Conservation (phyloP, 2,888 invertebrate genomes). For the Diachrysia chrysitis region DNA sequence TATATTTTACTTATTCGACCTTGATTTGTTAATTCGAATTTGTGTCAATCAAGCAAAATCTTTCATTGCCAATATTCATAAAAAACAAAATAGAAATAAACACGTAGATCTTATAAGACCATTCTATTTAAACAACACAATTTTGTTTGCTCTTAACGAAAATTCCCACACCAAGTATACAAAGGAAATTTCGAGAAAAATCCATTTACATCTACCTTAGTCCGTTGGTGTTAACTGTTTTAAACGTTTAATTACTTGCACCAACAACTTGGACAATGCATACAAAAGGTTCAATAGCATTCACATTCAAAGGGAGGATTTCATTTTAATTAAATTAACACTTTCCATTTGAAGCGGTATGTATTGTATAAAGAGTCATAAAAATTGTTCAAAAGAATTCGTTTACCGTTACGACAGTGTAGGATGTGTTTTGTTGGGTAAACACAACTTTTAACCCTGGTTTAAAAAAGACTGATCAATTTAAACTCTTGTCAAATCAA, state of each 20-base stretch:
- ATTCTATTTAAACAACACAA: not conserved
- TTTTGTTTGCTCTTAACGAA: not conserved
- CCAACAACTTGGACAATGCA: conserved; percentile 34
- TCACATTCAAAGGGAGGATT: conserved; percentile 50
- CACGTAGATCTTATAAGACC: not conserved
- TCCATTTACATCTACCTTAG: conserved; percentile 5
- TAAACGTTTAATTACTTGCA: conserved; percentile 30
- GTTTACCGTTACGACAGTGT: not conserved
- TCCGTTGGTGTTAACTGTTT: conserved; percentile 32
- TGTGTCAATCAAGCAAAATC: no score
- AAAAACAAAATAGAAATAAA: not conserved
- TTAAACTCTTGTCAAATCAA: no score
- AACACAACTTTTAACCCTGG: no score
- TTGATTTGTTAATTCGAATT: no score
- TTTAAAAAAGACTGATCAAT: no score
- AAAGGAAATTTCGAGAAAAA: conserved; percentile 6
- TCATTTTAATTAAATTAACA: conserved; percentile 78
- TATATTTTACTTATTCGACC: no score
- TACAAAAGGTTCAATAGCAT: conserved; percentile 41
- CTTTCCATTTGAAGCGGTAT: conserved; percentile 60
- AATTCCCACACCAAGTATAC: conserved; percentile 1
- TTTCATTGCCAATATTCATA: not conserved
- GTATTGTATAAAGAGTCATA: conserved; percentile 14
- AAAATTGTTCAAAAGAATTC: not conserved
- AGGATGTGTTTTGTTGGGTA: not conserved